phyloP scores from a whole-genome alignment of 2,113 vertebrate genomes.

The Siphamia tubifer region DNA sequence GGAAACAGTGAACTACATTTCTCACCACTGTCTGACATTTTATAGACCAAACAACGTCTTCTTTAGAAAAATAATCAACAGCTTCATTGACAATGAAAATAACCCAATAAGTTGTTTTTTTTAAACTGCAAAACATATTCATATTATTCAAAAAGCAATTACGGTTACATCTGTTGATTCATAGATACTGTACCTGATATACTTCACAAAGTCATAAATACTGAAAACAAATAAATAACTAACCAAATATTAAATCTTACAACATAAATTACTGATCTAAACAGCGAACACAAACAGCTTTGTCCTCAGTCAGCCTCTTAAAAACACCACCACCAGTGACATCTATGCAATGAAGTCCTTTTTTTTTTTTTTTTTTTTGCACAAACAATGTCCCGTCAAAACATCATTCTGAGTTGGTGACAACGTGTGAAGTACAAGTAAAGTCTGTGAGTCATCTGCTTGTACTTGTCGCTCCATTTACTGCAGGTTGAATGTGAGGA shows the following conservation, averaged over 20 bases:
- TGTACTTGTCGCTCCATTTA: slow-evolving; percentile 64
- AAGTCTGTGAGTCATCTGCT: slow-evolving; percentile 3
- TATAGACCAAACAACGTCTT: too few species aligned
- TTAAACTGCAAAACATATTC: too few species aligned
- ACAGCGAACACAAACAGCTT: neutral
- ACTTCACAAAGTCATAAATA: neutral
- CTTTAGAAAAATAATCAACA: too few species aligned
- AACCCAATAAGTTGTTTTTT: too few species aligned
- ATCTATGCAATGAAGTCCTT: neutral
- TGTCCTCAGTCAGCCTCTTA: neutral
- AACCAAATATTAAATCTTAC: neutral
- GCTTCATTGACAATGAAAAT: too few species aligned
- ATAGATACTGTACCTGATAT: neutral
- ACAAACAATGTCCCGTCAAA: neutral
- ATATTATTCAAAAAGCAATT: neutral
- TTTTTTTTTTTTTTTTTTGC: too few species aligned
- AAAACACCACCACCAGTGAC: neutral
- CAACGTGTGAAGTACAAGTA: neutral
- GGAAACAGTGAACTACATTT: too few species aligned
- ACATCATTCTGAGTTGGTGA: neutral
- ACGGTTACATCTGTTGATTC: neutral
- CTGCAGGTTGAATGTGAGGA: slow-evolving; percentile 86
- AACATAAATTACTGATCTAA: neutral
- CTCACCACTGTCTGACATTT: too few species aligned
- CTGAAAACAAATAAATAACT: neutral